phyloP scores from a whole-genome alignment of 2,888 invertebrate genomes.

The Keiferia lycopersicella region DNA sequence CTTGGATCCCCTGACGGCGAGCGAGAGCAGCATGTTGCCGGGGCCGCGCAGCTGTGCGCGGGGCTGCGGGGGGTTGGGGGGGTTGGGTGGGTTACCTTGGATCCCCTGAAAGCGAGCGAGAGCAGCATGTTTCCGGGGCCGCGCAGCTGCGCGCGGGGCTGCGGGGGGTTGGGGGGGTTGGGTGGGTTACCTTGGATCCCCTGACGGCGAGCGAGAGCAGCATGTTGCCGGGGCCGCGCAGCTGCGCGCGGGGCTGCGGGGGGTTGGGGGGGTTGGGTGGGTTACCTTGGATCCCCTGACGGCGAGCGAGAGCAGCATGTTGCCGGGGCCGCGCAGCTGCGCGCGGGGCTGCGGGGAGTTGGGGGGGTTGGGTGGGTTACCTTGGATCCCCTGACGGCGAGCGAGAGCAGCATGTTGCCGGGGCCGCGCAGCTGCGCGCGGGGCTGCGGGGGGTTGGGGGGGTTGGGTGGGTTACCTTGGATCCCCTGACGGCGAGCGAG shows the following conservation, averaged over 20 bases:
- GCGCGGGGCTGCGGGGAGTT: too few species aligned
- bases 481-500: conserved; percentile 82
- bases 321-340: conserved; percentile 85
- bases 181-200: conserved; percentile 83
- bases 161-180: too few species aligned
- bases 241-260: conserved; percentile 83
- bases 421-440: conserved; percentile 84
- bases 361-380: too few species aligned
- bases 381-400: conserved; percentile 84
- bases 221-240: conserved; percentile 87
- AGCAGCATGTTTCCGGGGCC: conserved; percentile 88
- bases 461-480: neutral
- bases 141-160: conserved; percentile 83
- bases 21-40: conserved; percentile 86
- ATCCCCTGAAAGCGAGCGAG: conserved; percentile 82
- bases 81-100: conserved; percentile 1
- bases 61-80: too few species aligned
- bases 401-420: conserved; percentile 86
- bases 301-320: conserved; percentile 87
- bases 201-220: conserved; percentile 86
- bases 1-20: conserved; percentile 76
- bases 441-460: too few species aligned
- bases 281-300: conserved; percentile 54
- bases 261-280: too few species aligned
- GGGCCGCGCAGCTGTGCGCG: conserved; percentile 85